Evolutionary conservation across 2,797 vertebrate genomes (phyloP).

Genomic region (Epinephelus awoara): DNA sequence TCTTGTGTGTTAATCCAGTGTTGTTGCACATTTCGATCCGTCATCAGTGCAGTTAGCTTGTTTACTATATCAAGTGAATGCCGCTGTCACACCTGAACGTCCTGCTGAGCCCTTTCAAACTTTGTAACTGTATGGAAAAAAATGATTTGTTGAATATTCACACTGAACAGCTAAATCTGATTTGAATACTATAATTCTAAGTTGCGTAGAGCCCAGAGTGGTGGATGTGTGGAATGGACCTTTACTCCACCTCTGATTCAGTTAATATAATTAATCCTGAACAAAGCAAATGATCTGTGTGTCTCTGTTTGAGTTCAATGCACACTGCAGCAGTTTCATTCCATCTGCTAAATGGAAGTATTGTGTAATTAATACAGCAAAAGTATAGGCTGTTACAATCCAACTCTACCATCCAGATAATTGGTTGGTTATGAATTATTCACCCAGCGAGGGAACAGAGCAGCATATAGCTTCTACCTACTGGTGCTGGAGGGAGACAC

Average conservation of each 20-base stretch:
- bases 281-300: slow-evolving; percentile 22
- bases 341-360: slow-evolving; percentile 17
- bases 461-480: slow-evolving; percentile 14
- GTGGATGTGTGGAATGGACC: slow-evolving; percentile 12
- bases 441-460: slow-evolving; percentile 28
- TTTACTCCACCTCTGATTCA: slow-evolving; percentile 8
- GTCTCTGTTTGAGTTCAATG: not conserved
- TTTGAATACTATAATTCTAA: too few relatives aligned
- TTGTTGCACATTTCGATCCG: too few relatives aligned
- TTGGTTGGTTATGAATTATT: slow-evolving; percentile 68
- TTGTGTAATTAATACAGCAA: slow-evolving; percentile 47
- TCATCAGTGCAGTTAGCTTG: too few relatives aligned
- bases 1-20: too few relatives aligned
- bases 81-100: too few relatives aligned
- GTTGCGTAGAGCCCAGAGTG: not conserved
- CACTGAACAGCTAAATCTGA: too few relatives aligned
- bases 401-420: slow-evolving; percentile 43
- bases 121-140: too few relatives aligned
- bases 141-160: too few relatives aligned
- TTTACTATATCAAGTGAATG: too few relatives aligned
- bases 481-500: slow-evolving; percentile 37
- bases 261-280: slow-evolving; percentile 27
- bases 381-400: not conserved
- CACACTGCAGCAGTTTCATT: slow-evolving; percentile 12
- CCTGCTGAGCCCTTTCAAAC: too few relatives aligned